Evolutionary conservation across 2,113 vertebrate species (phyloP), one percentile per base, ranked within the genome.

Genomic region (Paramisgurnus dabryanus): DNA sequence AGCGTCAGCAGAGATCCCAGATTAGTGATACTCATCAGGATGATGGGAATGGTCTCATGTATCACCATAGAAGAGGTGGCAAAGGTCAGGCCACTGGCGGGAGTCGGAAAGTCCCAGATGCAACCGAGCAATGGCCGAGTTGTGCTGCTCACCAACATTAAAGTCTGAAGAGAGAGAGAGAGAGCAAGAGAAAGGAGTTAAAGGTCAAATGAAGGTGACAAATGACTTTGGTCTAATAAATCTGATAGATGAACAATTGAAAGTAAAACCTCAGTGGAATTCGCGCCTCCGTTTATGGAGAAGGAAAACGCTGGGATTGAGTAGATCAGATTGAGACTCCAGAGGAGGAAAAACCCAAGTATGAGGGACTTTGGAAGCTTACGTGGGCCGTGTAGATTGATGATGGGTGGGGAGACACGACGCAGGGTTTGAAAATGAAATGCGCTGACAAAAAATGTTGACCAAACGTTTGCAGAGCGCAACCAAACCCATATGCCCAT

Each of bases 401-500:
- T 47, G 0, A 50, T 3, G 2, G 57, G 4, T 1, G 92, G 91
- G 49, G 88, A 65, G 71, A 92, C 80, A 0, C 93, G 90, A 34
- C 89, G 89, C 65, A 95, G 75, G 0, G 92, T 93, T 74, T 93
- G 89, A 27, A 93, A 88, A 81, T 95, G 93, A 69, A 94, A 94
- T 0, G 85, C 88, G 7, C 93, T 94, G 76, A 95, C 91, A 70
- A 88, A 93, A 22, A 94, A 86, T 0, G 92, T 94, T 0, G 92
- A 93, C 93, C 93, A 95, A n/a, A 93, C 91, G 2, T 93, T 94
- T 57, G 89, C 92, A 0, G 91, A 90, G 27, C 93, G 91, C 27
- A 94, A 82, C 91, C 94, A 93, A 81, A 94, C 90, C 92, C 93
- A 94, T 17, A 93, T 1, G 2, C 90, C 93, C 93, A 94, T 94